A percentile compares a stretch with the other conserved stretches of the same genome.
phyloP scores from a whole-genome alignment of 2,797 vertebrate genomes.

The Lates japonicus region DNA sequence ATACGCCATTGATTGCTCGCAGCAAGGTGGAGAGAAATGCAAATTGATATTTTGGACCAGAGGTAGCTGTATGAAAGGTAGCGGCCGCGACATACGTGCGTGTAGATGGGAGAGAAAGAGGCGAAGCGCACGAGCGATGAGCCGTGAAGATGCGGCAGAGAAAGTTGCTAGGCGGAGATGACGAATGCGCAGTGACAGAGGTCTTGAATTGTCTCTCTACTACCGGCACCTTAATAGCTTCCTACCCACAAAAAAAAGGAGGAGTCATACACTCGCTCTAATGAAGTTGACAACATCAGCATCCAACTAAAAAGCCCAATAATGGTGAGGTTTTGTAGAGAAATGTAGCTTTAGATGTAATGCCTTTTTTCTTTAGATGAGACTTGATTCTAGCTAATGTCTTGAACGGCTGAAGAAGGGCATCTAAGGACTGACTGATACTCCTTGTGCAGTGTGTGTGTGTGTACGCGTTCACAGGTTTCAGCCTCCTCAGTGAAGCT shows the following conservation, averaged over 20 bases:
- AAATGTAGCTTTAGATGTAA: constrained; percentile 31
- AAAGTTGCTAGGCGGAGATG: constrained; percentile 53
- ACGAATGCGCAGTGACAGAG: constrained; percentile 50
- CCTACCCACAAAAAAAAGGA: constrained; percentile 37
- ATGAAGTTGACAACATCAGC: constrained; percentile 46
- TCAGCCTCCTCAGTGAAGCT: constrained; percentile 11
- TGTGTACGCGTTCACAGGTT: constrained; percentile 3
- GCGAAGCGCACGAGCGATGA: constrained; percentile 50
- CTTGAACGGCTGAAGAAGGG: constrained; percentile 19
- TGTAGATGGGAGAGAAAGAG: constrained; percentile 15
- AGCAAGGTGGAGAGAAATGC: constrained; percentile 59
- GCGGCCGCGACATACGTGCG: constrained; percentile 4
- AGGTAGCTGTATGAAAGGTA: constrained; percentile 23
- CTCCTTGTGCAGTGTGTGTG: neutral
- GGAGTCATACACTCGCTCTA: constrained; percentile 28
- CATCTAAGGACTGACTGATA: constrained; percentile 19
- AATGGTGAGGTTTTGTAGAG: constrained; percentile 8
- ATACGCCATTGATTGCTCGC: constrained; percentile 30
- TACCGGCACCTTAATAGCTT: constrained; percentile 55
- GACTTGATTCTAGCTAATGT: constrained; percentile 15
- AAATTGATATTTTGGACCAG: constrained; percentile 70
- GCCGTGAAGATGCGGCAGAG: constrained; percentile 52
- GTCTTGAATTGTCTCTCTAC: constrained; percentile 54
- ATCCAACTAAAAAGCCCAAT: constrained; percentile 15
- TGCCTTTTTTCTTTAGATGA: constrained; percentile 12